A percentile compares a stretch with the other conserved stretches of the same genome.
phyloP scores from a whole-genome alignment of 1,140 invertebrate species.

The Temnothorax longispinosus region DNA sequence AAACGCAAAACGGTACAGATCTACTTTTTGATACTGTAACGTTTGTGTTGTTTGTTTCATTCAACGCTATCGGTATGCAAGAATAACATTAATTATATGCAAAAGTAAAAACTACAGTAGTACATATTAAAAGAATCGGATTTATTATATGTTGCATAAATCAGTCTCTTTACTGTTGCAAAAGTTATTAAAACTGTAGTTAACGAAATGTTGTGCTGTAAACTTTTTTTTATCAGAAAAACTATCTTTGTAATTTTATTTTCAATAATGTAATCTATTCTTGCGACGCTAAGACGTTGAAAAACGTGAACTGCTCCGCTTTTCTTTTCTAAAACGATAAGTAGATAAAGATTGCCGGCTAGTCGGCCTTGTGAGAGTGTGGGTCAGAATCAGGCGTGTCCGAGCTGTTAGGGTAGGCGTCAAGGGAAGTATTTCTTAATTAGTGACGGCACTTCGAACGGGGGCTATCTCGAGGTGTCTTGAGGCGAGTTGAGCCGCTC shows the following conservation, averaged over 20 bases:
- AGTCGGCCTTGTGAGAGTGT: background rate
- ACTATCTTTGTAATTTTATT: background rate
- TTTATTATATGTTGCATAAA: background rate
- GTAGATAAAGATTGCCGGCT: slow-evolving; percentile 18
- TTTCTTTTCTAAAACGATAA: slow-evolving; percentile 23
- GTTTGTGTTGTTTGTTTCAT: background rate
- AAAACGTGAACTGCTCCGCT: background rate
- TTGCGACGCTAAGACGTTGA: background rate
- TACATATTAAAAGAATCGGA: background rate
- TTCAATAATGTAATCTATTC: background rate
- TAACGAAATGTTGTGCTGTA: background rate
- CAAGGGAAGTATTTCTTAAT: slow-evolving; percentile 73
- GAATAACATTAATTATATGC: background rate
- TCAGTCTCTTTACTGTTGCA: background rate
- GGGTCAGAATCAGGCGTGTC: slow-evolving; percentile 44
- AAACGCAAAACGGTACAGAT: background rate
- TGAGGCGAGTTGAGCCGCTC: slow-evolving; percentile 65
- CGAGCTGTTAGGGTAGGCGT: slow-evolving; percentile 52
- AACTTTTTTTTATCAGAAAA: background rate
- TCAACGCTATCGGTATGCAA: background rate
- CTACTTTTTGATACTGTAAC: background rate
- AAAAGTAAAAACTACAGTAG: background rate
- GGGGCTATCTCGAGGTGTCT: slow-evolving; percentile 38
- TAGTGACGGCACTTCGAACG: slow-evolving; percentile 67
- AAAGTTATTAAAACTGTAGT: background rate